Evolutionary conservation across 2,113 vertebrate genomes (phyloP), one percentile per base, ranked within the genome.

Genomic region (Sceloporus undulatus): DNA sequence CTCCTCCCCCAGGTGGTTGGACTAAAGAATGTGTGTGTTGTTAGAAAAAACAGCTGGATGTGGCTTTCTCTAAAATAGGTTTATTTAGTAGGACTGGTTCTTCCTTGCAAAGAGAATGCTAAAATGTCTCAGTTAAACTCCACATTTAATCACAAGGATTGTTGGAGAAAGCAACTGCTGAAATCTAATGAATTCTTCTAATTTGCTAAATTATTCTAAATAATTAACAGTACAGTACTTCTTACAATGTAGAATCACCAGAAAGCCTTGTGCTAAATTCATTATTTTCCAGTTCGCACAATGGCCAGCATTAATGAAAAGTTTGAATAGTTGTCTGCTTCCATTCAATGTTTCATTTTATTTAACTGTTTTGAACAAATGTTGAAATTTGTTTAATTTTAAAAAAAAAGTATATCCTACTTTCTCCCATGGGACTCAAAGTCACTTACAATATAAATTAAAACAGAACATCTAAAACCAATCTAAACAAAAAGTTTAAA

Each of bases 171-270:
- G 82, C 88, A 89, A 48, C 91, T 93, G 68, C 90, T 87, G 93
- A 0, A 0, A 91, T 75, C 76, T 95, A 94, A 95, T 95, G 87
- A 96, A 95, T 91, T 91, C 89, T 94, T 92, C 56, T 91, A 93
- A 93, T 94, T 94, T 91, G 89, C 90, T 92, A 90, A 94, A 95
- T 95, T 93, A 94, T 93, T 94, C 92, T 91, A 92, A 90, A 92
- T 92, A 88, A 95, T 86, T 94, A 91, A 90, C 91, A 89, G 88
- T 91, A 79, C 90, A 91, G 93, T 95, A 94, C 80, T 94, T 92
- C 88, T 92, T 92, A 93, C 70, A 94, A 93, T 90, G 94, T 93
- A 87, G 90, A 94, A 90, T 94, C 89, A 80, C 84, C 78, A 92
- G 90, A 78, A 86, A 85, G 56, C 91, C 68, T 93, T 94, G 93